Evolutionary conservation across 2,113 vertebrate genomes (phyloP), one percentile per base, ranked within the genome.

Genomic region (Prunella fulvescens): DNA sequence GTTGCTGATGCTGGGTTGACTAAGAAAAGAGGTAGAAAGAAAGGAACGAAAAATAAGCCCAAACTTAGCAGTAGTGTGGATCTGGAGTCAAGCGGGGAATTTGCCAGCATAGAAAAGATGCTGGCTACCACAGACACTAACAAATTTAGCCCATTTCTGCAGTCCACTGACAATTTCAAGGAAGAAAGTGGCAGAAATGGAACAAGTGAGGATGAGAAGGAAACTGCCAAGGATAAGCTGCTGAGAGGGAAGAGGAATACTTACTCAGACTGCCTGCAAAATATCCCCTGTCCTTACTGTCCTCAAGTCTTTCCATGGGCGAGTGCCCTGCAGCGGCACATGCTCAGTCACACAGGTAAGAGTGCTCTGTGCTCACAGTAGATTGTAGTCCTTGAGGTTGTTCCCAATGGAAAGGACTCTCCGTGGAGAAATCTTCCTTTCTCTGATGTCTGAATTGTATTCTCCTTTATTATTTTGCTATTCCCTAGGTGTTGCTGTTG

Each of bases 61-160:
- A 97, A 95, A 22, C 42, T 93, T 37, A 69, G 83, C 66, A 96
- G 94, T 10, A n/a, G 92, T 5, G 95, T 99, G 22, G 99, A 99
- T 93, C 97, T 99, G 90, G 99, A 99, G 95, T 99, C 99, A 45
- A 99, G 99, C 12, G 99, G 99, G 2, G 99, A 99, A 96, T 99
- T 99, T n/a, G 99, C 99, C 91, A 99, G 99, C 87, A 98, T 99
- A 44, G 99, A 99, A 91, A 99, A 99, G 97, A 99, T 99, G 99
- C 95, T 99, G 26, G 99, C 99, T 81, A 99, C 99, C 60, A 99
- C 99, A 2, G 99, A 99, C 91, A 96, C 99, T 93, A 99, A 99
- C 97, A 99, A 99, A 96, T 99, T 99, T 94, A 99, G 98, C 92
- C 98, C 98, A 0, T 99, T 98, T 95, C 98, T 99, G 86, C 99